Evolutionary conservation across 2,113 vertebrate species (phyloP), one percentile per base, ranked within the genome.

Genomic region (Chelonoidis abingdonii): DNA sequence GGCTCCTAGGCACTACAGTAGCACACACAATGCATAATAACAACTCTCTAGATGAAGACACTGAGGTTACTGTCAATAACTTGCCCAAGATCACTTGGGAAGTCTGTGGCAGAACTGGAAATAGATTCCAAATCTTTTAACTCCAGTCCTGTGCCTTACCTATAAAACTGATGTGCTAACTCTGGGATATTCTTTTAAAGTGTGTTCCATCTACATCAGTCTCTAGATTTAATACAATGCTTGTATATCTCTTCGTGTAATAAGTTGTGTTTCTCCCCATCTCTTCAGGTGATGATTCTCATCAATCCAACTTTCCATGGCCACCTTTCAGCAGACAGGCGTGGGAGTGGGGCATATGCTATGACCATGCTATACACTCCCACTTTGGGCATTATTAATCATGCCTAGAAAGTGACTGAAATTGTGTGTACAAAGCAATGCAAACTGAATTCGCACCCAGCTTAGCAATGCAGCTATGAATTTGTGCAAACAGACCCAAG

Each of bases 41-140:
- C 80, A 29, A 93, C 92, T 54, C n/a, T 79, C 0, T 86, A 76
- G 76, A 56, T 89, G 84, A 95, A 35, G 86, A 90, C 83, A 50
- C 86, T 22, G 47, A 50, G 92, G 86, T 38, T 90, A 0, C 88
- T 91, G 80, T 93, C 88, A 88, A 76, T 92, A 93, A 80, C 5
- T 41, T 9, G n/a, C 80, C 76, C 84, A 3, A 31, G 19, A 29
- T 92, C 47, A 44, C 54, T 8, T 93, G 93, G 86, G 88, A 84
- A 81, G 90, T 54, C 47, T 3, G 0, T 83, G 95, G 59, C 88
- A 83, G 86, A 93, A 84, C 79, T 93, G 82, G 79, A 41, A 87
- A 47, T 75, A 79, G 91, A 38, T 19, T 72, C 65, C 10, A 22
- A 72, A 72, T 22, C 65, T 89, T 93, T 22, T 90, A 50, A 1